Conservation (phyloP, 2,113 vertebrate species). For the Mesocricetus auratus region DNA sequence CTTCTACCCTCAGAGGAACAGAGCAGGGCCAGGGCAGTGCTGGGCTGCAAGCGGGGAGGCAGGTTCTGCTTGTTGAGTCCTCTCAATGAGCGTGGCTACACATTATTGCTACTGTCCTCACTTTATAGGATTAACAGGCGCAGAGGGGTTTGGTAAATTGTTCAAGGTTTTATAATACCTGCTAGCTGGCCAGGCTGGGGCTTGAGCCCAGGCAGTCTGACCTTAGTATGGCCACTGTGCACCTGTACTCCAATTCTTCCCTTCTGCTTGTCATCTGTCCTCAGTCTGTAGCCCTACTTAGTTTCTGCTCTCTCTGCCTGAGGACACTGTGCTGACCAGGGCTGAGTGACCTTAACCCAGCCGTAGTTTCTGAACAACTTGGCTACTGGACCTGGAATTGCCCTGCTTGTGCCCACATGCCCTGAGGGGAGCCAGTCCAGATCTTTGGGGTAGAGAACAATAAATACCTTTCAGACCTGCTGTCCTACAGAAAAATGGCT, state of each 20-base stretch:
- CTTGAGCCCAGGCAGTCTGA: neutral
- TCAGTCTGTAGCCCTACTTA: neutral
- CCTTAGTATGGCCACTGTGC: neutral
- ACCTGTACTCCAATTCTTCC: neutral
- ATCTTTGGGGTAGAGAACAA: neutral
- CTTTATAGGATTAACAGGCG: neutral
- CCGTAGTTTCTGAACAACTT: neutral
- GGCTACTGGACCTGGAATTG: neutral
- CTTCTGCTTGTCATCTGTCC: neutral
- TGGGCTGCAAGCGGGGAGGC: neutral
- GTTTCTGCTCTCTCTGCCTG: neutral
- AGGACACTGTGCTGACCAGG: neutral
- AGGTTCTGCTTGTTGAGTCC: neutral
- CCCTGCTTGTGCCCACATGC: neutral
- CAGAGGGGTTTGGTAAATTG: neutral
- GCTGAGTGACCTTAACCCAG: conserved; percentile 11
- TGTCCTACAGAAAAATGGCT: neutral
- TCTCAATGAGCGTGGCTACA: neutral
- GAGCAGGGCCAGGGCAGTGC: neutral
- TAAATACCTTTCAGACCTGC: neutral
- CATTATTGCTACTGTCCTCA: neutral
- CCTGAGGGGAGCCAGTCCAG: neutral
- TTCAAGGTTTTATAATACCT: neutral
- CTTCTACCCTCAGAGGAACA: neutral
- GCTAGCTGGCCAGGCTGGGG: neutral